Evolutionary conservation across 1,140 invertebrate species (phyloP), one percentile per base, ranked within the genome.

Genomic region (Agrypnia vestita): DNA sequence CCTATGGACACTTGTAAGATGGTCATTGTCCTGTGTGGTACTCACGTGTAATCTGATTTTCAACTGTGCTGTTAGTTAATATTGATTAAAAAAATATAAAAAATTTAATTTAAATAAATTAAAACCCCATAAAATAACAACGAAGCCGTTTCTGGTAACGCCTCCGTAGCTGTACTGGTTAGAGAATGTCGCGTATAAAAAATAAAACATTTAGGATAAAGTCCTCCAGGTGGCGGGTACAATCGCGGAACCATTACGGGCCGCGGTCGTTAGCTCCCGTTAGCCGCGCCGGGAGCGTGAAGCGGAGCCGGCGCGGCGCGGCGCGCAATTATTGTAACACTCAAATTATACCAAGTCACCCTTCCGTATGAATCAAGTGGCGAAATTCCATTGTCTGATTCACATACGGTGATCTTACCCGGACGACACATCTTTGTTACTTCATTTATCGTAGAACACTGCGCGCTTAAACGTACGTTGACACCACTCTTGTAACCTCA

Each of bases 291-390:
- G 10, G 25, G 35, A 19, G 53, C 76, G 76, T 77, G 76, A 77
- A 77, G 76, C 76, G 76, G 51, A 53, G 43, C 61, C 19, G 53
- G 67, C 67, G 76, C 76, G 76, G 51, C 35, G 43, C 61, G 11
- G 53, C 12, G 25, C 15, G 53, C 62, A 61, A 77, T 77, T 19
- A 77, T 51, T 51, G 25, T 72, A 12, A 21, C 15, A 46, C 47
- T 12, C 17, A 67, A 77, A 69, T 76, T 64, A 64, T 69, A 61
- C 19, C 61, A 76, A 49, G 51, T 69, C 76, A 77, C 61, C 62
- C 25, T 77, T 47, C 62, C 71, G 61, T 64, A 35, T 56, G 21
- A 74, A 11, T 17, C 46, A 6, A 72, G 19, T 35, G 25, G 67
- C 43, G n/a, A 56, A 44, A 74, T 74, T 74, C 15, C 53, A 21